Base-by-base conservation (phyloP, 2,888 invertebrate species). In the Heliconius hortense region DNA sequence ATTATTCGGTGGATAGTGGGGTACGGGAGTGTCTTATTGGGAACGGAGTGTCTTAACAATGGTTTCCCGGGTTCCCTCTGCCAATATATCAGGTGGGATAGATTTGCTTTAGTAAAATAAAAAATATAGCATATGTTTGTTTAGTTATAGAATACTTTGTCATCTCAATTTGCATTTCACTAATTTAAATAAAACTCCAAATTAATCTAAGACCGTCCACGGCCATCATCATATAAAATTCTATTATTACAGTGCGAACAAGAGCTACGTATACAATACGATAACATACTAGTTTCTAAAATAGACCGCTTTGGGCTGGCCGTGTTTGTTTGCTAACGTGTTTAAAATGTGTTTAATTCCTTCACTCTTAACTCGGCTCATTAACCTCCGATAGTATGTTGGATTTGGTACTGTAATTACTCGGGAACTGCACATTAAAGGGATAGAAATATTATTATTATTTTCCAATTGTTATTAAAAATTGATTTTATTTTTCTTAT, bases 311-410 rank as follows among this genome's bases (percentile, higher is more conserved):
- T 72, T 74, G 77, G 73, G 76, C 76, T 73, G 75, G 77, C 77
- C 72, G 73, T 77, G 76, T 78, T 78, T 78, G 73, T 77, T 75
- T 76, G 73, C 77, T 78, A 77, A 75, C 72, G 78, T 74, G 73
- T 78, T 78, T 75, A 77, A 78, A 76, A 74, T 79, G 68, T 76
- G 74, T 79, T 79, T 76, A 77, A 79, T 78, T 78, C 69, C 73
- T 76, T 74, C 74, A 74, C 72, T 76, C 69, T 70, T 64, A 64
- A 77, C 73, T 53, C 72, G 77, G 77, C 79, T 78, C 78, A 75
- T 79, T 78, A 75, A 79, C 76, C 76, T 76, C 77, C 59, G 78
- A 72, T 76, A 75, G 73, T 78, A 73, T 66, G 48, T 43, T 76
- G 72, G 74, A 72, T 78, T 78, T 76, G 56, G 63, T 60, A 67